These are phyloP conservation scores for Hephaestus fuliginosus DNA, from an alignment of 2,797 vertebrate genomes.

Conservation along the genomic window DNA sequence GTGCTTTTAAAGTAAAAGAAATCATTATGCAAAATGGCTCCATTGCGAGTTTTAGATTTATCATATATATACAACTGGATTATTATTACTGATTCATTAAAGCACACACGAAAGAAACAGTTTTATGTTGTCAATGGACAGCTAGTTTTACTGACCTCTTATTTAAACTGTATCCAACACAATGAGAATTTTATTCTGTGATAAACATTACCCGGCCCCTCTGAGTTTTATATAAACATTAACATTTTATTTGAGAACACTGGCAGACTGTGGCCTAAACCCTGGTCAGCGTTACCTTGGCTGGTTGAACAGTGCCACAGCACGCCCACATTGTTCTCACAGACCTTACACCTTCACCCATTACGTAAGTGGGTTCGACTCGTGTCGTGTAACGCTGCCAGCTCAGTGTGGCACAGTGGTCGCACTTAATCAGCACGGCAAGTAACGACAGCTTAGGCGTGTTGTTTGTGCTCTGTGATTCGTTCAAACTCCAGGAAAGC, in stretches of 20 bases:
- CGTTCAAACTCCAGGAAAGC: constrained; percentile 50
- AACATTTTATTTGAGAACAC: constrained; percentile 7
- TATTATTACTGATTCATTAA: no score
- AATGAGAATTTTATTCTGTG: not conserved
- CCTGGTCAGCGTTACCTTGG: constrained; percentile 6
- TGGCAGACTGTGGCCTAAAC: not conserved
- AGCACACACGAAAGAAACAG: no score
- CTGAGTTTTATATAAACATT: not conserved
- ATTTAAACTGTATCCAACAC: not conserved
- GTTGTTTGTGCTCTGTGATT: constrained; percentile 53
- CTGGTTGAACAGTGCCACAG: not conserved
- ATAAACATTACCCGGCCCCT: not conserved
- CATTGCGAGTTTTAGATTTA: no score
- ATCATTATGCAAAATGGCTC: no score
- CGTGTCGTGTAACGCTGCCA: constrained; percentile 49
- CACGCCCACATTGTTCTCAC: constrained; percentile 21
- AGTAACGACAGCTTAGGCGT: constrained; percentile 32
- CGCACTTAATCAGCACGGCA: constrained; percentile 39
- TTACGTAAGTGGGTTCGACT: constrained; percentile 12
- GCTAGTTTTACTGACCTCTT: no score
- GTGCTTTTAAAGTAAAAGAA: no score
- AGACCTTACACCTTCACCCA: constrained; percentile 22
- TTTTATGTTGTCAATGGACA: no score
- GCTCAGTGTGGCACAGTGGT: constrained; percentile 38
- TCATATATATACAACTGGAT: no score